Percentiles rank a stretch among this genome's conserved stretches.
phyloP scores from a whole-genome alignment of 92 coral and sea anemone genomes.

The Actinernus sp. region DNA sequence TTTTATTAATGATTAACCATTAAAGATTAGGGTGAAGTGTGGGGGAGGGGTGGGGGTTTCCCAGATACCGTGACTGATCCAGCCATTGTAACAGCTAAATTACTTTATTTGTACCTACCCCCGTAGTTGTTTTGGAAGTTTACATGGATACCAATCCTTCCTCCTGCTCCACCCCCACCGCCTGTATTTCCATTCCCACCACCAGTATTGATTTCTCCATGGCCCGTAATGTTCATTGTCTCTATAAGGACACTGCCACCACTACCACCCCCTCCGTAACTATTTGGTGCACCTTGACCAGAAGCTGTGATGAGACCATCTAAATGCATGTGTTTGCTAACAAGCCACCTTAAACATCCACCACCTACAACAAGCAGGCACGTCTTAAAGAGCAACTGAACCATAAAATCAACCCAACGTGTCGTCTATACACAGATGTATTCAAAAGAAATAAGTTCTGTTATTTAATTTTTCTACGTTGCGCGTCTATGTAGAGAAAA shows the following conservation, averaged over 20 bases:
- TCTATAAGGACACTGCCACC: slow-evolving; percentile 70
- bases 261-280: slow-evolving; percentile 64
- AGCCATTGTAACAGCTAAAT: too few relatives aligned
- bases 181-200: slow-evolving; percentile 49
- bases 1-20: too few relatives aligned
- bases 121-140: slow-evolving; percentile 71
- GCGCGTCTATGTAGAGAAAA: too few relatives aligned
- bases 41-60: too few relatives aligned
- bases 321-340: slow-evolving; percentile 48
- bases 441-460: too few relatives aligned
- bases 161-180: slow-evolving; percentile 64
- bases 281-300: slow-evolving; percentile 23
- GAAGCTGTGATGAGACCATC: slow-evolving; percentile 61
- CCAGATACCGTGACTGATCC: too few relatives aligned
- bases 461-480: too few relatives aligned
- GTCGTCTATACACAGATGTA: too few relatives aligned
- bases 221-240: slow-evolving; percentile 65
- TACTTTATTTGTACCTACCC: slow-evolving; percentile 38
- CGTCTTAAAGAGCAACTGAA: not conserved
- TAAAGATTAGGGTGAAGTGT: too few relatives aligned
- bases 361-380: slow-evolving; percentile 27
- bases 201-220: slow-evolving; percentile 63
- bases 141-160: slow-evolving; percentile 65
- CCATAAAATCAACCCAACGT: too few relatives aligned
- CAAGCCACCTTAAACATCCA: slow-evolving; percentile 55